Conservation (phyloP, 2,888 invertebrate species). For the Aspidiotus rigidus region DNA sequence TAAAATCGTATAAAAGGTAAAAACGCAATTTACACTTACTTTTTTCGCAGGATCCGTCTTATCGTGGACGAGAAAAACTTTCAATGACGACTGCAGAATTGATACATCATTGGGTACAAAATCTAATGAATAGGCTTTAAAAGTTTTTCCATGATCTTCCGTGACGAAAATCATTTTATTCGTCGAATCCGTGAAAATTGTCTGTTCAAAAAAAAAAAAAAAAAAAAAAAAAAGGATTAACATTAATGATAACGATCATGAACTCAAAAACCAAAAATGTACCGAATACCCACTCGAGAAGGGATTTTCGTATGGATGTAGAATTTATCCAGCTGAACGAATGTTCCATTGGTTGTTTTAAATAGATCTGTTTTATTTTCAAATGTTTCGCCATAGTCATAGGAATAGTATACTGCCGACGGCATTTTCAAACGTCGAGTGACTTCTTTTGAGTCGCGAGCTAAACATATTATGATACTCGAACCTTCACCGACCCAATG, state of each 20-base stretch:
- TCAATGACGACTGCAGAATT: constrained; percentile 62
- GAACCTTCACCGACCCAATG: constrained; percentile 87
- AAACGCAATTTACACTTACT: constrained; percentile 44
- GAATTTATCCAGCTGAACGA: constrained; percentile 71
- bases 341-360: constrained; percentile 48
- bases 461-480: constrained; percentile 63
- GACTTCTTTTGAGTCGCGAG: constrained; percentile 56
- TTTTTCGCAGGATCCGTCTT: constrained; percentile 56
- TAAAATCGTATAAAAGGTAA: background rate
- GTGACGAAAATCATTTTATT: constrained; percentile 71
- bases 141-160: constrained; percentile 59
- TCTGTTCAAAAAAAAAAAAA: too few relatives aligned
- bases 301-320: constrained; percentile 73
- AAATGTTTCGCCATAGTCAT: constrained; percentile 75
- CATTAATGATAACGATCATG: background rate
- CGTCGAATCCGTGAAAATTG: constrained; percentile 71
- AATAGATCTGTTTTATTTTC: constrained; percentile 62
- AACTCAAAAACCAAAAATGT: background rate
- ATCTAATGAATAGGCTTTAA: constrained; percentile 53
- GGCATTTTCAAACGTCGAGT: constrained; percentile 42
- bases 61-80: constrained; percentile 64
- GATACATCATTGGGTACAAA: constrained; percentile 72
- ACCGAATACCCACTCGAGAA: constrained; percentile 58
- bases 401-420: constrained; percentile 74
- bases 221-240: background rate